Evolutionary conservation across 1,140 invertebrate species (phyloP), one percentile per base, ranked within the genome.

Genomic region (Hydropsyche tenuis): DNA sequence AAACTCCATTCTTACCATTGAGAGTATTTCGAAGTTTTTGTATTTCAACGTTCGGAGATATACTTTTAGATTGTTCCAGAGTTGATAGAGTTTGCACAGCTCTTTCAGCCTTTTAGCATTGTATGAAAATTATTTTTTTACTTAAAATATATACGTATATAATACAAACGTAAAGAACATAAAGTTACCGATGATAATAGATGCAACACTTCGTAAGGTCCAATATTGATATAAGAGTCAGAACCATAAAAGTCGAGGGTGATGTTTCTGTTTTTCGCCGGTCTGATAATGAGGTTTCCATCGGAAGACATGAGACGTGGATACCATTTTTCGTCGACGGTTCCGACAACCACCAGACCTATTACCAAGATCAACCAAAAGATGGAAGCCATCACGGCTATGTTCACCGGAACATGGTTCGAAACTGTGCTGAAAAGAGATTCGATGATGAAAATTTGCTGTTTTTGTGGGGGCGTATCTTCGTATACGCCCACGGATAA

Each of bases 261-360:
- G 22, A 76, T 48, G 22, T 76, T 76, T 23, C 23, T 76, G 18
- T 73, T 71, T 25, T 45, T 45, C n/a, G 62, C 72, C 11, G 75
- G 25, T 20, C 45, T 48, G 9, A 76, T 73, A 1, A 71, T 66
- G 14, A 76, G 43, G 25, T 76, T 73, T 25, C 75, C 75, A 66
- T 76, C 62, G n/a, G 48, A 11, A 11, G 72, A 56, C 4, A 71
- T 65, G 5, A 76, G 46, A 18, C 42, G 53, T 12, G 75, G 75
- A 42, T 43, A 65, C 9, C 23, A 12, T 3, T n/a, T 11, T 65
- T 65, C 63, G n/a, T 43, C 63, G 0, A 43, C 4, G 7, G 63
- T 12, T n/a, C n/a, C n/a, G n/a, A n/a, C n/a, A n/a, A n/a, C n/a
- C n/a, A n/a, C n/a, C n/a, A n/a, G n/a, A n/a, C n/a, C n/a, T n/a